Percentiles rank a stretch among this genome's conserved stretches.
These are phyloP conservation scores for Sarcophaga subvicina DNA, from an alignment of 2,888 invertebrate genomes.

Conservation along the genomic window DNA sequence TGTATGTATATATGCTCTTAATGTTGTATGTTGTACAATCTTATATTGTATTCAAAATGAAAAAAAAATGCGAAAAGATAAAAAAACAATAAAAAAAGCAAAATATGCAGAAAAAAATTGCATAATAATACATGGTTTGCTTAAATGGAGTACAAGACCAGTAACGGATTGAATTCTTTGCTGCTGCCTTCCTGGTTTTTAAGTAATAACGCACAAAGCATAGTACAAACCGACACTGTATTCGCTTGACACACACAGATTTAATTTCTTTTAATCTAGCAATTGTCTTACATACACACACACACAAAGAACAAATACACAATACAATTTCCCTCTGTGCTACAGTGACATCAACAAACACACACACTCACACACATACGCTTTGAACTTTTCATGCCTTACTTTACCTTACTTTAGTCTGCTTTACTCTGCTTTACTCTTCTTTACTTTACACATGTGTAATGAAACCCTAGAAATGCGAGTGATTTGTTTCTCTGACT, in stretches of 20 bases:
- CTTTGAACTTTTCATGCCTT: neutral
- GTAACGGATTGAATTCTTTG: conserved; percentile 45
- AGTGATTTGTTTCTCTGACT: conserved; percentile 60
- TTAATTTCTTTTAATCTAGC: conserved; percentile 71
- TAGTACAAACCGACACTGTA: neutral
- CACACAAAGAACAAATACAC: no score
- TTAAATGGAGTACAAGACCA: neutral
- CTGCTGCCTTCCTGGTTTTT: conserved; percentile 62
- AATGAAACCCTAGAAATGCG: conserved; percentile 70
- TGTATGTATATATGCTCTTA: neutral
- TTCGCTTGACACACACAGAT: conserved; percentile 64
- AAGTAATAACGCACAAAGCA: neutral
- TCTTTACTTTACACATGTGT: conserved; percentile 33
- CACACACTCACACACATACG: conserved; percentile 21
- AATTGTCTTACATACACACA: conserved; percentile 66
- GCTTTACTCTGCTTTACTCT: neutral
- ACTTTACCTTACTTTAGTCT: neutral
- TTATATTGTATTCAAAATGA: no score
- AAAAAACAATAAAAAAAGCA: no score
- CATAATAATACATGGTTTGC: no score
- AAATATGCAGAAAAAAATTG: no score
- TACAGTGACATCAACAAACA: neutral
- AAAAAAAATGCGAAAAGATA: no score
- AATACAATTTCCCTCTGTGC: no score
- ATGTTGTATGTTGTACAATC: neutral